Base-by-base conservation (phyloP, 2,113 vertebrate genomes). In the Bujurquina vittata region DNA sequence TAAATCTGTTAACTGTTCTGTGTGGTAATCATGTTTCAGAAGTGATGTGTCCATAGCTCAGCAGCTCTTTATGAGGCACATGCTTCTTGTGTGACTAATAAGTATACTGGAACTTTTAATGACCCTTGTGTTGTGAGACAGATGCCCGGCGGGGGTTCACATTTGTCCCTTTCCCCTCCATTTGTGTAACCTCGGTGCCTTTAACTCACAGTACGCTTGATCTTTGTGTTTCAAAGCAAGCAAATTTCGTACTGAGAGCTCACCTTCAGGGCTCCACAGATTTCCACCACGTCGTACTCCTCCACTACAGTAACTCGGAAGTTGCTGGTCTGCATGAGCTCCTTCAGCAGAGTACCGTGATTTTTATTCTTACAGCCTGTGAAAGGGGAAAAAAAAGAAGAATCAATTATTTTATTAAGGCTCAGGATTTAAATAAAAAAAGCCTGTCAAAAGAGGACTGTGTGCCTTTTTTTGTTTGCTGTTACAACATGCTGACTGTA, bases 251-350 rank as follows among this genome's bases (percentile, higher is more conserved):
- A n/a, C 18, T 1, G 15, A 57, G 54, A 54, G 7, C 80, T 90
- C 87, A 99, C 98, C 97, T 99, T 99, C 84, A 99, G 95, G 6
- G 98, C 98, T 33, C 98, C 98, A 15, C 98, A 99, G 92, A 99
- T 96, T 94, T 99, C 98, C 7, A 99, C 98, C 0, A 98, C 98
- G 18, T 99, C 97, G 0, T 95, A 95, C 31, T 99, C 98, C 78
- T 95, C 93, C 6, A 99, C 98, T 69, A 99, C 98, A 0, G 96
- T 97, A 73, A 99, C 96, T 0, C 98, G 94, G 87, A 99, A 99
- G 80, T 98, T 97, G 2, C 85, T 95, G 0, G 98, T 98, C 94
- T 99, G 98, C 96, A 99, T 97, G 83, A 99, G 95, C 12, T 98
- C 97, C 93, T 99, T 99, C 87, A 99, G 95, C 12, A 94, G 93